A percentile compares a stretch with the other conserved stretches of the same genome.
Conservation (phyloP, 2,888 invertebrate species). For the Pollenia amentaria region DNA sequence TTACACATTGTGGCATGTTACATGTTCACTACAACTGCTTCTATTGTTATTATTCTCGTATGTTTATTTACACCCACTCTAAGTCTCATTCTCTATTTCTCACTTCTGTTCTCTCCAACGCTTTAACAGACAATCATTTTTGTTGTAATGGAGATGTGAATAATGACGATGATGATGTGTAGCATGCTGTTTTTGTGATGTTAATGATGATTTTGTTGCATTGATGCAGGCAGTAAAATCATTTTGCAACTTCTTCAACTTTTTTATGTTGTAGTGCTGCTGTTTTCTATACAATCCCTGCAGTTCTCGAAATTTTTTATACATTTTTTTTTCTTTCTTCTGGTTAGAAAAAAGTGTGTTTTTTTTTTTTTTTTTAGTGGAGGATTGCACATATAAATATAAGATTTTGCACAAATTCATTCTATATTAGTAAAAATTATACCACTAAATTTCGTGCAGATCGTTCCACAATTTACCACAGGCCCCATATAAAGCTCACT, state of each 20-base stretch:
- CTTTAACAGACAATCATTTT: slow-evolving; percentile 37
- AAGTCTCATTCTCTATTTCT: neutral
- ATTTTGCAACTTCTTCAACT: slow-evolving; percentile 4
- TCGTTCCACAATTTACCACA: too few species aligned
- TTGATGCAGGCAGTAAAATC: slow-evolving; percentile 25
- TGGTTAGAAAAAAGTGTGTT: too few species aligned
- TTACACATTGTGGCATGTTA: slow-evolving; percentile 64
- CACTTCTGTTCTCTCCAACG: neutral
- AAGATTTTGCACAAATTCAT: too few species aligned
- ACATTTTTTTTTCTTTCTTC: too few species aligned
- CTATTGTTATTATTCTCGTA: slow-evolving; percentile 49
- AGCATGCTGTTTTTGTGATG: slow-evolving; percentile 12
- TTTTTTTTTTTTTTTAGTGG: too few species aligned
- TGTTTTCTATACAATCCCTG: too few species aligned
- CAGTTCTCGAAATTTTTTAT: too few species aligned
- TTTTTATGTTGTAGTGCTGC: neutral
- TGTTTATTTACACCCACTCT: slow-evolving; percentile 40
- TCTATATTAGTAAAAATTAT: too few species aligned
- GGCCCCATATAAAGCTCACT: too few species aligned
- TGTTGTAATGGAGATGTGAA: neutral
- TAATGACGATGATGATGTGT: slow-evolving; percentile 5
- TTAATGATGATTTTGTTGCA: slow-evolving; percentile 42
- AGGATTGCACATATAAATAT: too few species aligned
- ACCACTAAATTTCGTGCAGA: too few species aligned
- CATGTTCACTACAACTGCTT: slow-evolving; percentile 46